Evolutionary conservation across 2,797 vertebrate species (phyloP).

Genomic region (Neostethus bicornis): DNA sequence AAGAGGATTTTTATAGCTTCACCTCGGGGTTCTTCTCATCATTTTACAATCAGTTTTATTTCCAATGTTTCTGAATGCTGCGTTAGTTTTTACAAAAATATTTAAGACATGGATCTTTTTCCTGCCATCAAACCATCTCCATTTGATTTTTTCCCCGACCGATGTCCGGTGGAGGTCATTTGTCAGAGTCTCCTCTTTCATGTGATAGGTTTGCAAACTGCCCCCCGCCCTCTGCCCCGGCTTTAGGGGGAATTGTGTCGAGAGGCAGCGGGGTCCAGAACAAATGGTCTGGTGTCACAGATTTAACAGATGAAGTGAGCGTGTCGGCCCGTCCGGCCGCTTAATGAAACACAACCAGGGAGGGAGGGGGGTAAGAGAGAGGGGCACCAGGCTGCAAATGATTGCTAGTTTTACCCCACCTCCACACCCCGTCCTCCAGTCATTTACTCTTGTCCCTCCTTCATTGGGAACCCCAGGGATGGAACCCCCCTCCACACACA

Average conservation of each 20-base stretch:
- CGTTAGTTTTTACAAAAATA: no score
- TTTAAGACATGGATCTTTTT: no score
- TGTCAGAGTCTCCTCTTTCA: no score
- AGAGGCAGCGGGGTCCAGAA: conserved; percentile 45
- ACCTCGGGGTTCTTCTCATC: no score
- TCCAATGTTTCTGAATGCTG: no score
- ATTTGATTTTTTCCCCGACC: no score
- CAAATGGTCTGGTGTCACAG: conserved; percentile 68
- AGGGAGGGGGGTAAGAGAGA: conserved; percentile 61
- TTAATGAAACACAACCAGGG: conserved; percentile 85
- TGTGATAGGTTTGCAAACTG: no score
- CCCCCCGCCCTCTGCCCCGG: background rate
- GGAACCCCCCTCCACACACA: conserved; percentile 21
- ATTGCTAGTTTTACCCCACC: conserved; percentile 84
- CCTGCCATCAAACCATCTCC: no score
- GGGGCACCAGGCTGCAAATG: conserved; percentile 81
- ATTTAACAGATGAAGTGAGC: conserved; percentile 71
- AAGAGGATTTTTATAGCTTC: no score
- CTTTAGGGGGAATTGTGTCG: conserved; percentile 25
- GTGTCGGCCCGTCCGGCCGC: conserved; percentile 76
- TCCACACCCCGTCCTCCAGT: conserved; percentile 12
- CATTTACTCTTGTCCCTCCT: conserved; percentile 38
- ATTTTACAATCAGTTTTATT: no score
- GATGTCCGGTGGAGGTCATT: no score
- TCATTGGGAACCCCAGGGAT: conserved; percentile 76